Conservation (phyloP, 1,140 invertebrate species). For the Nymphalis io region DNA sequence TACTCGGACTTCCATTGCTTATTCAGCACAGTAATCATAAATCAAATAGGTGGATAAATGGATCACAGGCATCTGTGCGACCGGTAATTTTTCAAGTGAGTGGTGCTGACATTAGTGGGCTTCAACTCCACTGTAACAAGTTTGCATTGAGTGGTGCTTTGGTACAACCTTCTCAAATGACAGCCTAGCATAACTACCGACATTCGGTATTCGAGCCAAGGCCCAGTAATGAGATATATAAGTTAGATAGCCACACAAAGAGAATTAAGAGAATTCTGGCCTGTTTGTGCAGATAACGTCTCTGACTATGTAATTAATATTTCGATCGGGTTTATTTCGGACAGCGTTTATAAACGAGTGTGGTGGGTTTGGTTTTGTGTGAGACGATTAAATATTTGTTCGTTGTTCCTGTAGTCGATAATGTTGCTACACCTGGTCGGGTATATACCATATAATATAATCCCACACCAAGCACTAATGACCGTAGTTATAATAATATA, state of each 20-base stretch:
- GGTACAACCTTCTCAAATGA: constrained; percentile 76
- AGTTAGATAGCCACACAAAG: constrained; percentile 61
- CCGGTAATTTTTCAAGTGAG: constrained; percentile 50
- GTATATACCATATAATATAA: not conserved
- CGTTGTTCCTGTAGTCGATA: constrained; percentile 1
- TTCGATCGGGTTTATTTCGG: constrained; percentile 23
- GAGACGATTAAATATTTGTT: constrained; percentile 19
- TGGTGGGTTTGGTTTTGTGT: constrained; percentile 23
- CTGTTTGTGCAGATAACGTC: constrained; percentile 47
- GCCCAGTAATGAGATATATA: constrained; percentile 75
- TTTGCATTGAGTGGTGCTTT: constrained; percentile 72
- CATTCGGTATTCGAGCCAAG: constrained; percentile 77
- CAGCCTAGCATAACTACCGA: constrained; percentile 73
- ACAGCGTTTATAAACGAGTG: constrained; percentile 18
- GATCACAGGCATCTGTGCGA: constrained; percentile 28
- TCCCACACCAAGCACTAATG: not conserved
- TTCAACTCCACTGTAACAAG: constrained; percentile 57
- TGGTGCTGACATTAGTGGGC: constrained; percentile 53
- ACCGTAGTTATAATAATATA: not conserved
- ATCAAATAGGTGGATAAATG: constrained; percentile 25
- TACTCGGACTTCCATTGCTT: constrained; percentile 18
- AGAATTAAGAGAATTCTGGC: constrained; percentile 63
- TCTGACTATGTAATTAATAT: constrained; percentile 49
- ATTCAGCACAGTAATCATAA: constrained; percentile 15
- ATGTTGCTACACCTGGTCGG: constrained; percentile 15